Base-by-base conservation (phyloP, 64 coral and sea anemone species). In the Pocillopora verrucosa region DNA sequence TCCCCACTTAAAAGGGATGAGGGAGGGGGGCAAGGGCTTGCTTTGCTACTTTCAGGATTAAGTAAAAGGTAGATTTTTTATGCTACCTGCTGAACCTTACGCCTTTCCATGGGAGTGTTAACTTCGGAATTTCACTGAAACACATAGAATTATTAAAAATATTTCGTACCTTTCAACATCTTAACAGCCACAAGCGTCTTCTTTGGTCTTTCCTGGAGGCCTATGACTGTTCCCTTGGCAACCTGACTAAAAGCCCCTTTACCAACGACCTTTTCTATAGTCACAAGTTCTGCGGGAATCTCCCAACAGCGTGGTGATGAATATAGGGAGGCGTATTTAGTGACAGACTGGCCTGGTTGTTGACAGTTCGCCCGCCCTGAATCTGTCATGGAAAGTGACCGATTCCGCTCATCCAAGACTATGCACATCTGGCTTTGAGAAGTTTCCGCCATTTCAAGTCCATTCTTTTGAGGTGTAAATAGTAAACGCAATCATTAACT, bases 241-340 rank as follows among this genome's bases (percentile, higher is more conserved):
- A 92, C 90, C 24, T 82, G 90, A 41, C 82, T 82, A 92, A 92
- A 92, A 15, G 90, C 82, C 20, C 90, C 90, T 63, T 92, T 92
- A 1, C 90, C 90, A 59, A 92, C 79, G 16, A 92, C 57, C 62
- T 87, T 83, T 51, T 83, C 80, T 41, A 83, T 11, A 36, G 25
- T 83, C 61, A 83, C 80, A 0, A 41, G 80, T 12, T 51, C 16
- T 83, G 61, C 67, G 11, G 62, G 6, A 83, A 83, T 19, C 19
- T 83, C 80, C 80, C 80, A 83, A 10, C 35, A 83, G 14, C 80
- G 20, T 19, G 79, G 37, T 9, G 34, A 82, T 17, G 15, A 60
- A 36, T 82, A 4, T 37, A 82, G 60, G 36, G 60, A 15, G 19
- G 59, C 24, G 34, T 82, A 64, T 26, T 70, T 9, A 22, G n/a